Base-by-base conservation (phyloP, 2,888 invertebrate species). In the Octodonta nipae region DNA sequence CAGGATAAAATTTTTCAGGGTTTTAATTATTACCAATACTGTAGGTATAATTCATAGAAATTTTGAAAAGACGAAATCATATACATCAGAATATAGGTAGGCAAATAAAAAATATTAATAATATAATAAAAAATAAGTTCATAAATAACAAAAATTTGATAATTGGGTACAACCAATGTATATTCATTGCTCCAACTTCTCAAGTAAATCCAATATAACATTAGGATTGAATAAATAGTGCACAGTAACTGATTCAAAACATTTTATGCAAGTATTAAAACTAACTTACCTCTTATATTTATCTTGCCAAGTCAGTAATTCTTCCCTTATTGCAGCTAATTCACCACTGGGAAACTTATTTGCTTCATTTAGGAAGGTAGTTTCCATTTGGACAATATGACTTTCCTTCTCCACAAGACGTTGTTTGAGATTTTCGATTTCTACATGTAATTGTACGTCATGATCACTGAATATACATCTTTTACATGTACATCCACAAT, bases 261-360 rank as follows among this genome's bases (percentile, higher is more conserved):
- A 5, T 26, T 13, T 17, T 26, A 20, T n/a, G 27, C 8, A 14
- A 3, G 5, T 20, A 22, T 10, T 22, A 22, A 22, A 22, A 3
- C n/a, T n/a, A 26, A 13, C 8, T 29, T 40, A 76, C 83, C 83
- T 76, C 59, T 84, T 84, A 67, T 91, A 91, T 67, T 92, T 88
- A 56, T 92, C 92, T 57, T 87, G 78, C 81, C 89, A 88, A 46
- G 84, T 81, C 31, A 75, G 64, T 33, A 89, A 65, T 59, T 89
- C 87, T 44, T 88, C 88, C 50, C 81, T 78, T 34, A 87, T 67
- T 36, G 83, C 78, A 15, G 77, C 76, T 53, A 81, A 70, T 50
- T 81, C 78, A 28, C 83, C 78, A 32, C 78, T 78, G 4, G 61
- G 60, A 45, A 51, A 58, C 34, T 60, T 60, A 39, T 60, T 55